Evolutionary conservation across 2,113 vertebrate species (phyloP), one percentile per base, ranked within the genome.

Genomic region (Misgurnus mizolepis): DNA sequence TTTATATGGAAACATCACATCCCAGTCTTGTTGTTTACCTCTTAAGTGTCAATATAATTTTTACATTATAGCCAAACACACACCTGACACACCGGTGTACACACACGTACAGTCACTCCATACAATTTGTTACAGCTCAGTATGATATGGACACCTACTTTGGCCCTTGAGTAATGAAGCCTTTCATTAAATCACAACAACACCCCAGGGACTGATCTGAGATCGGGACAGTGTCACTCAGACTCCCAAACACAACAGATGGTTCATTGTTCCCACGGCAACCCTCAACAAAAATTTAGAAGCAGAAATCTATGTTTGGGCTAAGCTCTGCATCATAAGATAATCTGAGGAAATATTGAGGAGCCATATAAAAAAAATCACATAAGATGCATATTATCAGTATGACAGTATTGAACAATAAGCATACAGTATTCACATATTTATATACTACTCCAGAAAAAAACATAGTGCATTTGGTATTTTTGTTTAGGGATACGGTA

Each of bases 161-260:
- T 39, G 47, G 39, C 56, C 80, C 73, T 41, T 15, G 49, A 82
- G 67, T 62, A 65, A 76, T 61, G 56, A 76, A 17, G 66, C 55
- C 66, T 78, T 67, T 45, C 39, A 40, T n/a, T 75, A 70, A 75
- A 75, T 41, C 73, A 82, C 43, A 76, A 76, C 73, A 76, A 17
- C 60, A 76, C 73, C 73, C 73, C 0, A 3, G 60, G 73, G 60
- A 76, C 73, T 64, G 73, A 76, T 64, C 60, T 76, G 22, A 64
- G 73, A 76, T 76, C 43, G 49, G 73, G 60, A 64, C 60, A 64
- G 73, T 76, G 18, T 39, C 60, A 62, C 41, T 75, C 72, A 64
- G 58, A 64, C 7, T 8, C 4, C 56, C 56, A 40, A 60, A 11
- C 60, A 76, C 60, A 76, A 64, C 73, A 64, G 73, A 76, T 76